Percentiles rank a stretch among this genome's conserved stretches.
Conservation (phyloP, 2,113 vertebrate species). For the Canis aureus region DNA sequence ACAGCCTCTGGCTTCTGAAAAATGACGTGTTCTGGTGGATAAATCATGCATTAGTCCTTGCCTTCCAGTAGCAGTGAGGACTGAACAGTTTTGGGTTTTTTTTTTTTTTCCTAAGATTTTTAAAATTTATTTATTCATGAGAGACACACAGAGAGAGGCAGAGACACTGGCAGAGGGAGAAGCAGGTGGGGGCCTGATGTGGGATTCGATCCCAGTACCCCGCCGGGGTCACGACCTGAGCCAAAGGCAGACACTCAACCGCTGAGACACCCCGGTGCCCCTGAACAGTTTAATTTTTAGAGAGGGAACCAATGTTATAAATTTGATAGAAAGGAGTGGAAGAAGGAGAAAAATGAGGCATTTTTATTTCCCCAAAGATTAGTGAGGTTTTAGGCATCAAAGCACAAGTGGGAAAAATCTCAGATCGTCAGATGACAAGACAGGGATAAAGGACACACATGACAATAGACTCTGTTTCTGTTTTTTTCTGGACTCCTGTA, state of each 20-base stretch:
- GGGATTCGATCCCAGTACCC: no score
- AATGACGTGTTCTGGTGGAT: background rate
- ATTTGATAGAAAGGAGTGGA: background rate
- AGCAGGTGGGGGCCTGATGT: no score
- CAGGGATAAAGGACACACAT: accelerated
- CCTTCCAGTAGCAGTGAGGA: background rate
- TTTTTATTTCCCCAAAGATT: background rate
- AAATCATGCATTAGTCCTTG: background rate
- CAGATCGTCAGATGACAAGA: background rate
- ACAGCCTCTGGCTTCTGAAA: background rate
- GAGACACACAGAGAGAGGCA: no score
- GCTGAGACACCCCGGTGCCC: no score
- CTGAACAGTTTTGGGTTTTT: background rate
- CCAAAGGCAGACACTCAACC: no score
- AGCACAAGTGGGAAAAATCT: no score
- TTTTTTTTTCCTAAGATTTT: background rate
- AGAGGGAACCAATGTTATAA: background rate
- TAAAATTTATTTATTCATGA: no score
- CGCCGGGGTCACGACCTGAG: no score
- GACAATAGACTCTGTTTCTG: accelerated
- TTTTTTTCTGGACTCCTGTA: no score
- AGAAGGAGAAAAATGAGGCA: background rate
- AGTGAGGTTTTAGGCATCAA: background rate
- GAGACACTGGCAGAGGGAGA: no score
- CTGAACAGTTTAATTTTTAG: background rate